phyloP scores from a whole-genome alignment of 1,140 invertebrate genomes.

The Zophobas morio region DNA sequence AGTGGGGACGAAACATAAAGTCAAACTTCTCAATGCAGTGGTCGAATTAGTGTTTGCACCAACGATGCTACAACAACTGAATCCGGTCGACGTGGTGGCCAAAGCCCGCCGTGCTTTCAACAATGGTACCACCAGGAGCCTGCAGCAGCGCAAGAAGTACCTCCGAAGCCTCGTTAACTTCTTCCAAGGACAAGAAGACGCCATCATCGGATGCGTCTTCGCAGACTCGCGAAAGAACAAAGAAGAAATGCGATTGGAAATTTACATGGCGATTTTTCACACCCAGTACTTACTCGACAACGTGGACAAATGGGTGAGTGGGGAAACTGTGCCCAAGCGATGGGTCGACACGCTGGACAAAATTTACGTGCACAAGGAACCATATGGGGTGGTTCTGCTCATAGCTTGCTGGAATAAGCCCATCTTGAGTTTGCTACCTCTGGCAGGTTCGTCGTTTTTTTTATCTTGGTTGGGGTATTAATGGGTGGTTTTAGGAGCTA shows the following conservation, averaged over 20 bases:
- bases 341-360: constrained; percentile 47
- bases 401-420: constrained; percentile 99
- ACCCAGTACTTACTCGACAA: constrained; percentile 74
- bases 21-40: too few relatives aligned
- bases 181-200: constrained; percentile 78
- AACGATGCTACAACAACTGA: too few relatives aligned
- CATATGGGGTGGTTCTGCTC: constrained; percentile 82
- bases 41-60: too few relatives aligned
- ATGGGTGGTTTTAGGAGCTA: constrained; percentile 69
- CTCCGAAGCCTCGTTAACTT: constrained; percentile 5
- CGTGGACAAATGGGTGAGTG: constrained; percentile 77
- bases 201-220: constrained; percentile 82
- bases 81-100: background rate
- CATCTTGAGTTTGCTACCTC: constrained; percentile 80
- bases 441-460: constrained; percentile 48
- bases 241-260: constrained; percentile 79
- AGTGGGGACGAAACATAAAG: too few relatives aligned
- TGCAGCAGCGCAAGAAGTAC: background rate
- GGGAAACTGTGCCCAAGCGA: constrained; percentile 71
- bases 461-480: background rate
- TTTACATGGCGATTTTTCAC: constrained; percentile 78
- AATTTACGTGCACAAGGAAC: constrained; percentile 51
- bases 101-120: constrained; percentile 4
- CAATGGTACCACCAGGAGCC: constrained; percentile 1
- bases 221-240: constrained; percentile 84